Conservation (phyloP, 35 echinoderm and acorn worm species). For the Acanthaster planci region DNA sequence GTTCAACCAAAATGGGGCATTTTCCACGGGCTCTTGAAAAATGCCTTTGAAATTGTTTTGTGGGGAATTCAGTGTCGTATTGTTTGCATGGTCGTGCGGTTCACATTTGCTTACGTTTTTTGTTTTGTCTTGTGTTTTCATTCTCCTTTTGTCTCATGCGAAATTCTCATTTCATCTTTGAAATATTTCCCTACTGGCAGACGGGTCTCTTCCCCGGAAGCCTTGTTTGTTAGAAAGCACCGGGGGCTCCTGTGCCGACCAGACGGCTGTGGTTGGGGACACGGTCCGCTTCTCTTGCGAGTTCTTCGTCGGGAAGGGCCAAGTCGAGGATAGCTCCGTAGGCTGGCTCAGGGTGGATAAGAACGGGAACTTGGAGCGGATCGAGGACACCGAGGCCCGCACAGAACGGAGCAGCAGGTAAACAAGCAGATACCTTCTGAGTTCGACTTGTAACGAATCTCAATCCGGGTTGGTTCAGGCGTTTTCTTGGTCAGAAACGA, state of each 20-base stretch:
- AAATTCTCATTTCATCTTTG: background rate
- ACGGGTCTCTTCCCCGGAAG: background rate
- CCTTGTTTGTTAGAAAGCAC: background rate
- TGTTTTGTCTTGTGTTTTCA: too few relatives aligned
- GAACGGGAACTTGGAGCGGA: background rate
- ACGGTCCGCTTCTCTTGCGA: slow-evolving; percentile 6
- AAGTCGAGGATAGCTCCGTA: background rate
- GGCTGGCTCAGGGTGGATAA: background rate
- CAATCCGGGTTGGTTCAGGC: too few relatives aligned
- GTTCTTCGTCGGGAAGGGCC: background rate
- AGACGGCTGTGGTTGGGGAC: background rate
- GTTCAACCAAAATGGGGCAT: too few relatives aligned
- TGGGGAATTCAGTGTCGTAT: too few relatives aligned
- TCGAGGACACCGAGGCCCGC: background rate
- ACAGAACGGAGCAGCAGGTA: background rate
- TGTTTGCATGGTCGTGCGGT: too few relatives aligned
- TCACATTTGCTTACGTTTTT: too few relatives aligned
- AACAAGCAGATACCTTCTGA: too few relatives aligned
- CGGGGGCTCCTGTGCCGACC: background rate
- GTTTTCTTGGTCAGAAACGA: too few relatives aligned
- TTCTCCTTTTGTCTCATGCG: too few relatives aligned
- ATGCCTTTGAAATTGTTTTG: too few relatives aligned
- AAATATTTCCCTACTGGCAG: background rate
- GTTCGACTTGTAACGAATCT: too few relatives aligned
- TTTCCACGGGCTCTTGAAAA: too few relatives aligned